phyloP scores from a whole-genome alignment of 2,888 invertebrate species.

The Adelognathus sp. region DNA sequence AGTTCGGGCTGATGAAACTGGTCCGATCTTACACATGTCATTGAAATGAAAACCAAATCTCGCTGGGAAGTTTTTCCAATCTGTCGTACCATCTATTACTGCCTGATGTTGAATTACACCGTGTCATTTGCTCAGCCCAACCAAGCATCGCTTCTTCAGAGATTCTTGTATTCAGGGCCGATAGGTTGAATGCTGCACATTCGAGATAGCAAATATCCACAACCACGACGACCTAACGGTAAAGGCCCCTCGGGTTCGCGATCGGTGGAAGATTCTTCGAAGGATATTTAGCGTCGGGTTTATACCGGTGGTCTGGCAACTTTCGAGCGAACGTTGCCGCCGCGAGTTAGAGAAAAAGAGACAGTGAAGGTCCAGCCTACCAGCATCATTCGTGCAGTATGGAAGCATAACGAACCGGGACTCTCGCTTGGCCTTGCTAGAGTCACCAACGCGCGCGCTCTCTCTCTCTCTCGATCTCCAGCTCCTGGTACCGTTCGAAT shows the following conservation, averaged over 20 bases:
- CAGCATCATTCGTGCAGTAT: slow-evolving; percentile 34
- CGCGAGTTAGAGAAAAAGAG: slow-evolving; percentile 4
- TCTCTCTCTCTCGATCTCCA: slow-evolving; percentile 24
- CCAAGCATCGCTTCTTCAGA: not conserved
- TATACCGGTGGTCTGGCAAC: slow-evolving; percentile 35
- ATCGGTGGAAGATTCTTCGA: slow-evolving; percentile 31
- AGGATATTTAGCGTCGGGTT: slow-evolving; percentile 44
- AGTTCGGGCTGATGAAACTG: not conserved
- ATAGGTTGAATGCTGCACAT: slow-evolving; percentile 24
- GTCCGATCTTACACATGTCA: not conserved
- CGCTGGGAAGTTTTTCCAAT: not conserved
- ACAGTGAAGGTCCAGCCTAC: slow-evolving; percentile 36
- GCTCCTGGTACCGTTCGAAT: slow-evolving; percentile 51
- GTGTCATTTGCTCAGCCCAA: not conserved
- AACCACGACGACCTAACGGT: slow-evolving; percentile 53
- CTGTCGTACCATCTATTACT: not conserved
- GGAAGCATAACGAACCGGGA: slow-evolving; percentile 49
- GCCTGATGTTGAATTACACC: not conserved
- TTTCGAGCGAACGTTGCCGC: slow-evolving; percentile 51
- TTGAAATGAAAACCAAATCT: not conserved
- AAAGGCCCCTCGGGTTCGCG: slow-evolving; percentile 29
- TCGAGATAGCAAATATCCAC: slow-evolving; percentile 22
- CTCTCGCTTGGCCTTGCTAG: slow-evolving; percentile 56
- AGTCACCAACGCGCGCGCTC: too few relatives aligned
- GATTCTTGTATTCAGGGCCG: slow-evolving; percentile 38